Conservation (phyloP, 2,113 vertebrate species). For the Abramis brama region DNA sequence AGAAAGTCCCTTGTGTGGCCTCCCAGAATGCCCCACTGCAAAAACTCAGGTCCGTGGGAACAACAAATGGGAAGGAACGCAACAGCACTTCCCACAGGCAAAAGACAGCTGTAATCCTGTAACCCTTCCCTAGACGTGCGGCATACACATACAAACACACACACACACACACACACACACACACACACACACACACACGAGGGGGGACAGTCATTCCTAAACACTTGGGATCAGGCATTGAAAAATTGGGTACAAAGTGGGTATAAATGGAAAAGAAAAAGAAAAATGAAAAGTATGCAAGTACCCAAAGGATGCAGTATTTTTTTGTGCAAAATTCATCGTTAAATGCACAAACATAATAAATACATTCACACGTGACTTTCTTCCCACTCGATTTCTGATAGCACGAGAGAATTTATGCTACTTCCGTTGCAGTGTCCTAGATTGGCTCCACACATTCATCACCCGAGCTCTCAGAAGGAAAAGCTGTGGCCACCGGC, state of each 20-base stretch:
- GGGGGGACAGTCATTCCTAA: not conserved
- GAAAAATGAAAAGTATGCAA: not conserved
- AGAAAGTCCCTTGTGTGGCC: conserved; percentile 77
- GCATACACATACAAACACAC: conserved; percentile 29
- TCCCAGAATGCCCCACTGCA: conserved; percentile 80
- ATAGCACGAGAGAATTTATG: conserved; percentile 80
- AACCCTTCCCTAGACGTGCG: conserved; percentile 66
- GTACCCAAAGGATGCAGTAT: not conserved
- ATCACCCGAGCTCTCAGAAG: conserved; percentile 74
- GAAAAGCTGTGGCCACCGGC: conserved; percentile 72
- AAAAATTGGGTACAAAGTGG: conserved; percentile 13
- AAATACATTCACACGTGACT: conserved; percentile 61
- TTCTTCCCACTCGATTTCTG: conserved; percentile 62
- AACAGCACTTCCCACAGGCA: conserved; percentile 94
- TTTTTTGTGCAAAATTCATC: not conserved
- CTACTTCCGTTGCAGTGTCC: conserved; percentile 79
- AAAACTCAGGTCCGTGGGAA: conserved; percentile 92
- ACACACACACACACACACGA: conserved; percentile 39
- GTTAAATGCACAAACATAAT: conserved; percentile 49
- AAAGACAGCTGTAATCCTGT: conserved; percentile 91
- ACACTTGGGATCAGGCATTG: conserved; percentile 17
- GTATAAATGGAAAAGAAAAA: conserved; percentile 3
- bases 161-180: conserved; percentile 36
- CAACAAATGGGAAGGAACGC: conserved; percentile 88
- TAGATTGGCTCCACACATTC: conserved; percentile 79